Evolutionary conservation across 2,113 vertebrate species (phyloP).

Genomic region (Noturus placidus): DNA sequence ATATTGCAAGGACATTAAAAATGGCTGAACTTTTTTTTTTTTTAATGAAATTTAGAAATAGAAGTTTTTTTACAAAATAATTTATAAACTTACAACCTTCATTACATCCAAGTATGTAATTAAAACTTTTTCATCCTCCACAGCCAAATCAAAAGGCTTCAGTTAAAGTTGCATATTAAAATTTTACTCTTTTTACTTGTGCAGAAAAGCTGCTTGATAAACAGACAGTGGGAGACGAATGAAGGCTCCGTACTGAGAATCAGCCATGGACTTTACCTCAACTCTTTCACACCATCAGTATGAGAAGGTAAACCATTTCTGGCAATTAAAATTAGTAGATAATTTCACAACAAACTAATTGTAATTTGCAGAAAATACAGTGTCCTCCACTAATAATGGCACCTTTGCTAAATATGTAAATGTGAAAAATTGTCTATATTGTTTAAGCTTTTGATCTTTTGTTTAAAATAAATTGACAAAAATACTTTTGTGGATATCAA

Average conservation of each 20-base stretch:
- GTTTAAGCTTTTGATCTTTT: too few species aligned
- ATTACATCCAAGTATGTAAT: background rate
- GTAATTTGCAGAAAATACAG: background rate
- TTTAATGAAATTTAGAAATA: background rate
- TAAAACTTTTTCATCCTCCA: constrained; percentile 22
- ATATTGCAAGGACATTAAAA: background rate
- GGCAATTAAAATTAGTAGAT: constrained; percentile 34
- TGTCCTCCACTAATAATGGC: too few species aligned
- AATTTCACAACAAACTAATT: constrained; percentile 37
- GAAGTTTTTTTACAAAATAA: background rate
- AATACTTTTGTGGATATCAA: too few species aligned
- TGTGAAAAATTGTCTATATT: too few species aligned
- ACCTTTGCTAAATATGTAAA: too few species aligned
- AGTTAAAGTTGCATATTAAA: constrained; percentile 21
- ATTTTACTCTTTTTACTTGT: constrained; percentile 57
- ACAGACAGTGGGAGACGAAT: constrained; percentile 51
- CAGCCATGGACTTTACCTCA: constrained; percentile 54
- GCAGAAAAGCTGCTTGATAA: constrained; percentile 58
- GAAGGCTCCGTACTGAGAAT: constrained; percentile 56
- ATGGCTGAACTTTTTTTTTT: background rate
- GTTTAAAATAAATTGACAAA: too few species aligned
- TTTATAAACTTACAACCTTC: background rate
- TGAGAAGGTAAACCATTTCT: constrained; percentile 57
- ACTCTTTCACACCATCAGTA: constrained; percentile 54
- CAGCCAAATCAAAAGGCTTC: background rate